A percentile compares a stretch with the other conserved stretches of the same genome.
Conservation (phyloP, 2,888 invertebrate species). For the Hirtodrosophila trivittata region DNA sequence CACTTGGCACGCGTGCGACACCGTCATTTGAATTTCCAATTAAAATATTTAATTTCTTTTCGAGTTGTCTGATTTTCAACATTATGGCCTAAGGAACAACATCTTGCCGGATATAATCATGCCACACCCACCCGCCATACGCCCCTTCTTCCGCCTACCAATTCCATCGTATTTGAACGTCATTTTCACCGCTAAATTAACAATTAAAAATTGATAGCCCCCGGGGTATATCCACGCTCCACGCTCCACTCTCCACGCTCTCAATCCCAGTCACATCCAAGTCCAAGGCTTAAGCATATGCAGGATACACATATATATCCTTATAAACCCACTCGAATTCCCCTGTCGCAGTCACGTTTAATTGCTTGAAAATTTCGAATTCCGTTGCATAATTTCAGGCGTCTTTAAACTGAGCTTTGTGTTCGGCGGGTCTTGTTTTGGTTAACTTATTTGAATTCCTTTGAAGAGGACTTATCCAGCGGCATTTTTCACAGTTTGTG, state of each 20-base stretch:
- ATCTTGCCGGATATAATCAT: conserved; percentile 35
- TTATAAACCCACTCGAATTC: conserved; percentile 21
- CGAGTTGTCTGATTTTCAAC: conserved; percentile 70
- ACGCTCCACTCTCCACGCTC: neutral
- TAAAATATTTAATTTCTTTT: conserved; percentile 80
- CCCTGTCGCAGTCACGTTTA: conserved; percentile 52
- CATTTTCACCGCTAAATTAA: conserved; percentile 78
- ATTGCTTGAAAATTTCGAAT: conserved; percentile 66
- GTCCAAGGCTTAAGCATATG: conserved; percentile 43
- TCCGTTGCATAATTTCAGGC: conserved; percentile 55
- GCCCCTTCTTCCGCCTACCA: neutral
- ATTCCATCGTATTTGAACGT: conserved; percentile 61
- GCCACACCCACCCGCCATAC: neutral
- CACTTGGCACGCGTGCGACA: conserved; percentile 28
- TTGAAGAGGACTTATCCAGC: too few relatives aligned
- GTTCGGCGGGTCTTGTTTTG: neutral
- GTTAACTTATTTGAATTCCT: neutral
- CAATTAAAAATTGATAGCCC: conserved; percentile 80
- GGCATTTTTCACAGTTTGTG: neutral
- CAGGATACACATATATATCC: conserved; percentile 30
- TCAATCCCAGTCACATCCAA: neutral
- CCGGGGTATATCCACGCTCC: conserved; percentile 33
- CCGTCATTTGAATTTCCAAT: conserved; percentile 77
- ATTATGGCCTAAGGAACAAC: conserved; percentile 27
- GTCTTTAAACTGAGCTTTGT: conserved; percentile 18